These are phyloP conservation scores for Lophotriccus pileatus DNA, from an alignment of 2,797 vertebrate species.

Conservation along the genomic window DNA sequence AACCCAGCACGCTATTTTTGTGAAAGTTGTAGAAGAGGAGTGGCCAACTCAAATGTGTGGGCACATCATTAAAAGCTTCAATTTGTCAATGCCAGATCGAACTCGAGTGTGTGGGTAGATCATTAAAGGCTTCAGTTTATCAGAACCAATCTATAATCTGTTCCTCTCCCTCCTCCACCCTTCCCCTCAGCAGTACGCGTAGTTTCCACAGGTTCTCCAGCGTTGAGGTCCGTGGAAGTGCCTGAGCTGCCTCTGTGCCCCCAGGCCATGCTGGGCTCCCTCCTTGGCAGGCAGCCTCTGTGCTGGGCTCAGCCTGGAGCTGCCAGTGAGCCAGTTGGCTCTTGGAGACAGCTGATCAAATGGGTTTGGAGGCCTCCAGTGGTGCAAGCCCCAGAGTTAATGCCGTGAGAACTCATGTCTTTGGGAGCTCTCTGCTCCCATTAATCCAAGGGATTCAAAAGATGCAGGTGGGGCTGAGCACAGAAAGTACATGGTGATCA, in stretches of 20 bases:
- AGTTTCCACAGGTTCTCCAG: not conserved
- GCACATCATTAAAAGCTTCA: slow-evolving; percentile 59
- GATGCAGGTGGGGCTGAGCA: not conserved
- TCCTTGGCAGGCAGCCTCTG: not conserved
- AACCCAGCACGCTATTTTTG: slow-evolving; percentile 37
- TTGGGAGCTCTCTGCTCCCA: not conserved
- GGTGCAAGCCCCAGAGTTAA: not conserved
- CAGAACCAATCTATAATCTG: slow-evolving; percentile 34
- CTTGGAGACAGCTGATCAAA: not conserved
- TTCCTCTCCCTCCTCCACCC: slow-evolving; percentile 33
- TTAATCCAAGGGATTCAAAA: slow-evolving; percentile 10
- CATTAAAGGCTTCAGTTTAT: slow-evolving; percentile 63
- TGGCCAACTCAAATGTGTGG: slow-evolving; percentile 48
- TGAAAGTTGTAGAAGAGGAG: slow-evolving; percentile 43
- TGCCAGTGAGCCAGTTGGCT: not conserved
- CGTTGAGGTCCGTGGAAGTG: not conserved
- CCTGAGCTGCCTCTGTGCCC: not conserved
- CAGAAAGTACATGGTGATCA: not conserved
- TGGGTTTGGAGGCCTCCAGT: not conserved
- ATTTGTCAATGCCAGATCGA: slow-evolving; percentile 70
- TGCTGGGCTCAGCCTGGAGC: not conserved
- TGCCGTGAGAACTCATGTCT: not conserved
- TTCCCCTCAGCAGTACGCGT: not conserved
- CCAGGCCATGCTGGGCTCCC: not conserved
- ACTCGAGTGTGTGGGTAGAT: slow-evolving; percentile 57